Conservation (phyloP, 1,140 invertebrate genomes). For the Papilio glaucus region DNA sequence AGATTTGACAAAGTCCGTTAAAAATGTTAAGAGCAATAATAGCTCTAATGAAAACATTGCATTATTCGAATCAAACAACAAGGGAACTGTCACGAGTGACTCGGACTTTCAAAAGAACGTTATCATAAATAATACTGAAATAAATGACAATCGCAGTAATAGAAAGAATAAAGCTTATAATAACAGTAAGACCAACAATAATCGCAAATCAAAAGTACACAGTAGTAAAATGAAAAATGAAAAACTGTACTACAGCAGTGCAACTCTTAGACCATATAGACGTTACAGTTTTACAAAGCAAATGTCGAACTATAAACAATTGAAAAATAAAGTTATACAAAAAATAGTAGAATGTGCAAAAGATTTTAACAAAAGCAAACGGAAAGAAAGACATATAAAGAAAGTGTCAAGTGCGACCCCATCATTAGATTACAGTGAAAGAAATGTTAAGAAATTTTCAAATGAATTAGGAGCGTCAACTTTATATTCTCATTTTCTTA, state of each 20-base stretch:
- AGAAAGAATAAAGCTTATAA: background rate
- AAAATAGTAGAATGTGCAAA: conserved; percentile 33
- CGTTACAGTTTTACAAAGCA: background rate
- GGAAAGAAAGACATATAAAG: conserved; percentile 49
- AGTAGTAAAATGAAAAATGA: conserved; percentile 6
- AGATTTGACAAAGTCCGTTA: conserved; percentile 45
- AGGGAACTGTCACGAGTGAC: background rate
- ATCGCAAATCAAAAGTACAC: background rate
- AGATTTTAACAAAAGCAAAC: conserved; percentile 52
- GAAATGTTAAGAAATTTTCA: conserved; percentile 50
- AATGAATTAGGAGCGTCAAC: conserved; percentile 52
- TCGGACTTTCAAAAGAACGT: background rate
- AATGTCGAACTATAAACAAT: background rate
- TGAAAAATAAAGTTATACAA: conserved; percentile 12
- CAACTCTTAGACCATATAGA: conserved; percentile 8
- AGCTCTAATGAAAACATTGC: background rate
- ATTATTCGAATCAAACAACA: conserved; percentile 6
- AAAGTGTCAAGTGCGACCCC: conserved; percentile 59
- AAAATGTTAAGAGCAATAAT: conserved; percentile 39
- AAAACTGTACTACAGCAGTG: background rate
- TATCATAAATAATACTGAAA: background rate
- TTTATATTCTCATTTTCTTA: conserved; percentile 51
- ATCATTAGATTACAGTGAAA: conserved; percentile 58
- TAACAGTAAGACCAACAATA: background rate
- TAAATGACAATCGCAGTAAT: background rate